Base-by-base conservation (phyloP, 1,140 invertebrate genomes). In the Cepaea nemoralis region DNA sequence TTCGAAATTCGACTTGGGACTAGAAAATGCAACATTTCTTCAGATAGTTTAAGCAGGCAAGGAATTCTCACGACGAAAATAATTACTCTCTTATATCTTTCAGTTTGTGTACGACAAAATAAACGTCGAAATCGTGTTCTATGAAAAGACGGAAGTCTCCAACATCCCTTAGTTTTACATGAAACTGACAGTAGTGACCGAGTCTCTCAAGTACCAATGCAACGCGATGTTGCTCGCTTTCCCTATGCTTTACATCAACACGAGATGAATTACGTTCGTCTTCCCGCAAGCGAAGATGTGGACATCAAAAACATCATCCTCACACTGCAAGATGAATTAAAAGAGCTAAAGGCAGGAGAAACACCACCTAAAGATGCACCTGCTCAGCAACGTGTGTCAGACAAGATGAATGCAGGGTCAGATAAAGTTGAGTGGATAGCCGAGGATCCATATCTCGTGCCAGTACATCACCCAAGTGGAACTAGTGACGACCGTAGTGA, bases 21-120 rank as follows among this genome's bases (percentile, higher is more conserved):
- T n/a, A n/a, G n/a, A n/a, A n/a, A n/a, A n/a, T n/a, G n/a, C n/a
- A n/a, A n/a, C n/a, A n/a, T n/a, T n/a, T n/a, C n/a, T n/a, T n/a
- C n/a, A n/a, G n/a, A n/a, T n/a, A n/a, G n/a, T n/a, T n/a, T n/a
- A n/a, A n/a, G n/a, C n/a, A n/a, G n/a, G n/a, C n/a, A n/a, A n/a
- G n/a, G n/a, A n/a, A n/a, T n/a, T n/a, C n/a, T n/a, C n/a, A n/a
- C n/a, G n/a, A n/a, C n/a, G 6, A 45, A 45, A 45, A 10, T 45
- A 16, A 45, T 16, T 6, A 45, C 22, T 55, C 16, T 63, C 10
- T 63, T 31, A 10, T 63, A 63, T 63, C 33, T 31, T 24, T n/a
- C 40, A 48, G 71, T 33, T 50, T 39, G 71, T 48, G 40, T 74
- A 74, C 71, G 71, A 74, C 31, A 74, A 48, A 22, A 24, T 74